Evolutionary conservation across 2,113 vertebrate genomes (phyloP).

Genomic region (Cyprinodon brontotheroides): DNA sequence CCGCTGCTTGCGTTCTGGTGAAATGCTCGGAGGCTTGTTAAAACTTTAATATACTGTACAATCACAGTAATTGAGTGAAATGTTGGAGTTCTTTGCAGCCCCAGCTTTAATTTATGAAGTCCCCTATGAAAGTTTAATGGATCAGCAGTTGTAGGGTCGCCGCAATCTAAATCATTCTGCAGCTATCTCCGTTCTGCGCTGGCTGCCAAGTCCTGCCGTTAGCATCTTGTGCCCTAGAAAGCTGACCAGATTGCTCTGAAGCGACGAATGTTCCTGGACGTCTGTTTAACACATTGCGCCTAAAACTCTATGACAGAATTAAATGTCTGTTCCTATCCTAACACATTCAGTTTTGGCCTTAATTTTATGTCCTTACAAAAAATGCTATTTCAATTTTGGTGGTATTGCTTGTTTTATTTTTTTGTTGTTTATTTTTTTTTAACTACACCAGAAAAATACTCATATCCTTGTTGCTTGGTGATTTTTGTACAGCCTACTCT

Average conservation of each 20-base stretch:
- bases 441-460: slow-evolving; percentile 53
- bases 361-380: slow-evolving; percentile 36
- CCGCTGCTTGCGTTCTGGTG: slow-evolving; percentile 46
- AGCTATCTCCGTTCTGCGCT: slow-evolving; percentile 46
- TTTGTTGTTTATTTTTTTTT: slow-evolving; percentile 52
- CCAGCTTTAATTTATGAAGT: slow-evolving; percentile 79
- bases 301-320: slow-evolving; percentile 60
- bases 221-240: slow-evolving; percentile 74
- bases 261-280: slow-evolving; percentile 62
- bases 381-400: slow-evolving; percentile 41
- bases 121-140: slow-evolving; percentile 79
- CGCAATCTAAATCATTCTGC: slow-evolving; percentile 73
- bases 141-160: slow-evolving; percentile 68
- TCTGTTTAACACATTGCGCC: slow-evolving; percentile 70
- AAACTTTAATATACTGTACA: slow-evolving; percentile 79
- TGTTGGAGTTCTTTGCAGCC: slow-evolving; percentile 74
- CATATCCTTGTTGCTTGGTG: slow-evolving; percentile 59
- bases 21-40: slow-evolving; percentile 71
- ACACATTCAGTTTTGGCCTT: slow-evolving; percentile 25
- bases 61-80: slow-evolving; percentile 78
- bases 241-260: slow-evolving; percentile 75
- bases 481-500: slow-evolving; percentile 61
- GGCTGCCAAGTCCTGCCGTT: slow-evolving; percentile 73
- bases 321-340: slow-evolving; percentile 29
- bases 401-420: neutral